Evolutionary conservation across 2,888 invertebrate genomes (phyloP), one percentile per base, ranked within the genome.

Genomic region (Halictus quadricinctus): DNA sequence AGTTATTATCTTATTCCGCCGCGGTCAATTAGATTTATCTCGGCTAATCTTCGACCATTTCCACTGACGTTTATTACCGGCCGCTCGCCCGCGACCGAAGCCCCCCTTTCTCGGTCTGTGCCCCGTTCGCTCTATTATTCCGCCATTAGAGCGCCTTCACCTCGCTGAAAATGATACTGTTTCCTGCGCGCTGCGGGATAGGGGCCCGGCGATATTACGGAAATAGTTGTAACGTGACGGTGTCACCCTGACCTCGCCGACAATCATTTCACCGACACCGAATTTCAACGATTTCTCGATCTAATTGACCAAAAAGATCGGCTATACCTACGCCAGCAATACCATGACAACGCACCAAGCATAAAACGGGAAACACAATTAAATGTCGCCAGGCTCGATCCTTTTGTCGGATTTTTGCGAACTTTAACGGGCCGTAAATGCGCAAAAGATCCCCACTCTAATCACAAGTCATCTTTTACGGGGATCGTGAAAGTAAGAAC

Each of bases 1-100:
- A 70, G 46, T 81, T 81, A 81, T 81, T 81, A 81, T 81, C 73
- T 69, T 72, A 72, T 81, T 77, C 36, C 78, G 48, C 72, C 60
- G 78, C 60, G 72, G 78, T 69, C 79, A 73, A 79, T 81, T 79
- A 81, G 66, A 69, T 79, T 79, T 81, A 81, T 79, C 81, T 81
- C 72, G 72, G 81, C 50, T 66, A 66, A 81, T 81, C 81, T 81
- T 79, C 73, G 66, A 7, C 81, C 79, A 8, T 81, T 81, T 81
- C 66, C 60, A 79, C 54, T 66, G 79, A 81, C 81, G 78, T 81
- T 81, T 72, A 81, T 81, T 81, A 50, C 81, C 43, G 50, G 50
- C 8, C 29, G 76, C 36, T 69, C 76, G 66, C 69, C 66, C 21
- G 66, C 66, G 15, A 48, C 29, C 50, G 72, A n/a, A 36, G 54